Evolutionary conservation across 2,888 invertebrate genomes (phyloP).

Genomic region (Rugalucina vietnamica): DNA sequence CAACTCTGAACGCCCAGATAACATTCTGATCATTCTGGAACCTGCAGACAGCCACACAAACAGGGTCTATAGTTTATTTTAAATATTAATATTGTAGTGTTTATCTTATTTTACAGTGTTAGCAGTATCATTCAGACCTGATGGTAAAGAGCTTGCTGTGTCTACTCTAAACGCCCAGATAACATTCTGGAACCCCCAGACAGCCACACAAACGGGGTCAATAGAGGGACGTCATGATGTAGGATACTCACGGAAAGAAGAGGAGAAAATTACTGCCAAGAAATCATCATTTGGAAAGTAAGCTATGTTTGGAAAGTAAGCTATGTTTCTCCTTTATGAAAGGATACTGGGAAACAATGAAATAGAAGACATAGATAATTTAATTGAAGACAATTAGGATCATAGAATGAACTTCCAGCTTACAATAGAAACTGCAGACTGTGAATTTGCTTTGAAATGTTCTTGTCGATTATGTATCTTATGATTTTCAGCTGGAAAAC

Average conservation of each 20-base stretch:
- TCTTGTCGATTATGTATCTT: too few relatives aligned
- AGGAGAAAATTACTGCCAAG: slow-evolving; percentile 94
- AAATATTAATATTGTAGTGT: background rate
- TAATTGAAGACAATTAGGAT: too few relatives aligned
- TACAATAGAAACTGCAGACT: too few relatives aligned
- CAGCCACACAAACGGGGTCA: slow-evolving; percentile 86
- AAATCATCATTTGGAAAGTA: slow-evolving; percentile 93
- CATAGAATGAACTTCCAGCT: too few relatives aligned
- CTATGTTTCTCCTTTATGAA: too few relatives aligned
- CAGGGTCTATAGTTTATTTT: slow-evolving; percentile 88
- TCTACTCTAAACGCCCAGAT: slow-evolving; percentile 89
- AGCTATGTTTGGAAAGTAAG: too few relatives aligned
- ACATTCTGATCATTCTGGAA: slow-evolving; percentile 78
- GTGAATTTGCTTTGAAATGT: too few relatives aligned
- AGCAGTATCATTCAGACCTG: slow-evolving; percentile 93
- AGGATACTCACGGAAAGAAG: slow-evolving; percentile 92
- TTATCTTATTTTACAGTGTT: slow-evolving; percentile 86
- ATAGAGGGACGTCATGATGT: slow-evolving; percentile 96
- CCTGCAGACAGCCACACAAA: slow-evolving; percentile 84
- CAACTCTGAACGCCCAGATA: slow-evolving; percentile 88
- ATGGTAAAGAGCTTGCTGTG: slow-evolving; percentile 96
- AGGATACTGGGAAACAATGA: too few relatives aligned
- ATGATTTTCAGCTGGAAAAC: too few relatives aligned
- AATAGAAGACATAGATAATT: too few relatives aligned
- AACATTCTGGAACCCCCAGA: slow-evolving; percentile 79